Evolutionary conservation across 2,797 vertebrate species (phyloP).

Genomic region (Pipistrellus kuhlii): DNA sequence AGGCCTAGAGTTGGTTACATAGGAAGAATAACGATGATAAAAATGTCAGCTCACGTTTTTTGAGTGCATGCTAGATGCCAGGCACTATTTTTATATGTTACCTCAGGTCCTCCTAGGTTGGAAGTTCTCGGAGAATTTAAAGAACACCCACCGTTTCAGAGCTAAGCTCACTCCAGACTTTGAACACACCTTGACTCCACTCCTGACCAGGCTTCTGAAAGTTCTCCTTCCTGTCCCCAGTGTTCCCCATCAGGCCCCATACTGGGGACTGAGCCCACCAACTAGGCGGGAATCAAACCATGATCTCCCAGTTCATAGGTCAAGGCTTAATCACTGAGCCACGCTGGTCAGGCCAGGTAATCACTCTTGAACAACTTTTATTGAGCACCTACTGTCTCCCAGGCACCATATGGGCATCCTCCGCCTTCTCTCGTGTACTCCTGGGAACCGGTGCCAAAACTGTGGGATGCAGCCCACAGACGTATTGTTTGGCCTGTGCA

Average conservation of each 20-base stretch:
- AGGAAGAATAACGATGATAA: not conserved
- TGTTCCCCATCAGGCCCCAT: too few relatives aligned
- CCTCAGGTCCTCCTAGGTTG: not conserved
- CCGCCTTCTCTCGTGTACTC: not conserved
- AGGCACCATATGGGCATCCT: not conserved
- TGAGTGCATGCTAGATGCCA: not conserved
- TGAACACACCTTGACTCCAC: too few relatives aligned
- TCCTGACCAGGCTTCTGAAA: not conserved
- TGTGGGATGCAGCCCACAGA: not conserved
- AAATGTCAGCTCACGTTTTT: not conserved
- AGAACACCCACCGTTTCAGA: not conserved
- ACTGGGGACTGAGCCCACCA: too few relatives aligned
- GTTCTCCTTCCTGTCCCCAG: not conserved
- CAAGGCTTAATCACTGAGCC: too few relatives aligned
- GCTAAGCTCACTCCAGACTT: not conserved
- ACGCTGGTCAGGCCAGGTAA: too few relatives aligned
- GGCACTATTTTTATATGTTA: accelerated
- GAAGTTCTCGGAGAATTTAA: not conserved
- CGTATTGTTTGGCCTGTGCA: not conserved
- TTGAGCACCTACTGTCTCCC: not conserved
- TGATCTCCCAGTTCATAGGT: too few relatives aligned
- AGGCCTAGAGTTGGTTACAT: not conserved
- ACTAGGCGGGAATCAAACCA: too few relatives aligned
- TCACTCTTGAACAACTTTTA: not conserved
- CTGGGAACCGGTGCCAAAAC: not conserved